Conservation (phyloP, 2,888 invertebrate genomes). For the Bombylius major region DNA sequence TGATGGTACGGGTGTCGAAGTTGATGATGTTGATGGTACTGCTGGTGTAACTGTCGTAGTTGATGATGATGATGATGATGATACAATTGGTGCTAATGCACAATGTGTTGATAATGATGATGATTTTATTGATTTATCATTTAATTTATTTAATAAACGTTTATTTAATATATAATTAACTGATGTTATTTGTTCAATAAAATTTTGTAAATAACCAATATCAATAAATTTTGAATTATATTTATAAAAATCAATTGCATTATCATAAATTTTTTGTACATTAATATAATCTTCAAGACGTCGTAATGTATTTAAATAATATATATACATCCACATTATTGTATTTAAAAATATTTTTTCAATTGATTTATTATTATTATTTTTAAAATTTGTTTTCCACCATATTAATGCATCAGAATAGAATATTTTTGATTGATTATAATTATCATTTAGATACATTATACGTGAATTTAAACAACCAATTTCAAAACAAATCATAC, state of each 20-base stretch:
- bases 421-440: constrained; percentile 22
- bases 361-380: not conserved
- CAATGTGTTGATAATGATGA: no score
- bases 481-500: constrained; percentile 23
- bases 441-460: constrained; percentile 22
- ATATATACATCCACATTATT: constrained; percentile 15
- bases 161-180: not conserved
- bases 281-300: constrained; percentile 16
- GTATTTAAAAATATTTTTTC: constrained; percentile 10
- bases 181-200: constrained; percentile 1
- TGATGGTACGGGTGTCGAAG: no score
- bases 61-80: no score
- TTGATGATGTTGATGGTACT: no score
- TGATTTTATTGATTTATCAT: no score
- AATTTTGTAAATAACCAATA: constrained; percentile 3
- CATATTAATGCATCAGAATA: constrained; percentile 21
- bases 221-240: constrained; percentile 1
- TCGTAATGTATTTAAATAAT: constrained; percentile 26
- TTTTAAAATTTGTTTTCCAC: constrained; percentile 11
- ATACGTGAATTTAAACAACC: constrained; percentile 28
- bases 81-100: no score
- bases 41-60: no score
- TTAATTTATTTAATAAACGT: not conserved
- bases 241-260: constrained; percentile 7
- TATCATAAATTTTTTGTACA: constrained; percentile 18